These are phyloP conservation scores for Isotomurus palustris DNA, from an alignment of 2,888 invertebrate species.

Conservation along the genomic window DNA sequence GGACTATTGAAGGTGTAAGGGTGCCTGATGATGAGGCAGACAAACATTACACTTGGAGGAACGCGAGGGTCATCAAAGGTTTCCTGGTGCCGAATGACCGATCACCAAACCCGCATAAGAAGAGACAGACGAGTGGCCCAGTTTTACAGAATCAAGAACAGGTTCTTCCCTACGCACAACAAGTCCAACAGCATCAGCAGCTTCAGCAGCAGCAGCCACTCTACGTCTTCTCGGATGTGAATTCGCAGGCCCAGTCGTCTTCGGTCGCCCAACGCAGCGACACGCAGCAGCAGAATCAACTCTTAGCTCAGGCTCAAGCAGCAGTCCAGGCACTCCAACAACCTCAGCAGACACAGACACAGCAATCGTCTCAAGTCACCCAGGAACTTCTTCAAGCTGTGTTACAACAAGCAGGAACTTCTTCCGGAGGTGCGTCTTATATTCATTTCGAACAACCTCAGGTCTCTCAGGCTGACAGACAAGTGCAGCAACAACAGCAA, in stretches of 20 bases:
- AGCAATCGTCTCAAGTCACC: slow-evolving; percentile 7
- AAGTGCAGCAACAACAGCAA: too few species aligned
- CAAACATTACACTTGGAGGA: slow-evolving; percentile 73
- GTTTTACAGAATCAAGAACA: too few species aligned
- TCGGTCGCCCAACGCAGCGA: too few species aligned
- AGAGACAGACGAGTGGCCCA: slow-evolving; percentile 44
- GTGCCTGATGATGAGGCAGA: slow-evolving; percentile 80
- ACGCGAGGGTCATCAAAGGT: slow-evolving; percentile 81
- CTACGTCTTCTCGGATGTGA: background rate
- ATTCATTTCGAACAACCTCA: too few species aligned
- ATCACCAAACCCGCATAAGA: slow-evolving; percentile 41
- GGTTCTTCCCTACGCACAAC: slow-evolving; percentile 31
- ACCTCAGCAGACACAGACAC: background rate
- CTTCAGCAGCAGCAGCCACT: slow-evolving; percentile 29
- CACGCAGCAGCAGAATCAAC: background rate
- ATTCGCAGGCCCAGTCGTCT: background rate
- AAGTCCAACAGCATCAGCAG: slow-evolving; percentile 34
- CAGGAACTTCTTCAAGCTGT: too few species aligned
- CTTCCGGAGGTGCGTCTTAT: too few species aligned
- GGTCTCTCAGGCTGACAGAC: too few species aligned
- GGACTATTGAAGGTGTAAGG: slow-evolving; percentile 74
- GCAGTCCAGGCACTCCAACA: slow-evolving; percentile 1
- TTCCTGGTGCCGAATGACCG: slow-evolving; percentile 70
- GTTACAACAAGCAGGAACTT: too few species aligned
- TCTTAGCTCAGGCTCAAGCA: background rate